These are phyloP conservation scores for Passer domesticus DNA, from an alignment of 2,113 vertebrate genomes.

Conservation along the genomic window DNA sequence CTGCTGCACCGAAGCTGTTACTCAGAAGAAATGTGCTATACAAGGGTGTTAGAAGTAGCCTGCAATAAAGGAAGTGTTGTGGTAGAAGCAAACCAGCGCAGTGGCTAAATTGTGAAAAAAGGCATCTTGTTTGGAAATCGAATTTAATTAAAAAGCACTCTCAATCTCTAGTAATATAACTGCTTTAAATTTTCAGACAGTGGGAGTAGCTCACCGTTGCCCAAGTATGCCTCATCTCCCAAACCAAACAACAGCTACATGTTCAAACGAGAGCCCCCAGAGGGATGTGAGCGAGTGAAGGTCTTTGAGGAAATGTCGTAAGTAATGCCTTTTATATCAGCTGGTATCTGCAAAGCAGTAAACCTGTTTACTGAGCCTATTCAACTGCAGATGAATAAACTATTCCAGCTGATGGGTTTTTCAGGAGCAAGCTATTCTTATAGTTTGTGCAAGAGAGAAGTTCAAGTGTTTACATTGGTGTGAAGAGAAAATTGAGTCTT, in stretches of 20 bases:
- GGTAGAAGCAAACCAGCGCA: conserved; percentile 30
- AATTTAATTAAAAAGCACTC: conserved; percentile 71
- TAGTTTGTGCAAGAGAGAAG: conserved; percentile 55
- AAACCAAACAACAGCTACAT: conserved; percentile 99
- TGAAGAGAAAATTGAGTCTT: conserved; percentile 45
- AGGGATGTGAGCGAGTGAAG: conserved; percentile 97
- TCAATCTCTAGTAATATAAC: conserved; percentile 82
- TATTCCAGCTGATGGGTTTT: conserved; percentile 76
- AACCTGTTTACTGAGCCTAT: conserved; percentile 71
- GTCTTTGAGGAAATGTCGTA: conserved; percentile 97
- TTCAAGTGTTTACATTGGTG: conserved; percentile 36
- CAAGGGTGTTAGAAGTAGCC: conserved; percentile 49
- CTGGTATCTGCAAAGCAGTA: conserved; percentile 76
- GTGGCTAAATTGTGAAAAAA: conserved; percentile 57
- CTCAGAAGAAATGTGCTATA: conserved; percentile 54
- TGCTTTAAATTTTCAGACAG: conserved; percentile 87
- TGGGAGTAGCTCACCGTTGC: conserved; percentile 93
- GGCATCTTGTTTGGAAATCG: conserved; percentile 75
- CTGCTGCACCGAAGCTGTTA: conserved; percentile 43
- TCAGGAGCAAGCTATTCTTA: conserved; percentile 64
- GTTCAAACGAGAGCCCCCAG: conserved; percentile 98
- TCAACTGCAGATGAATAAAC: conserved; percentile 76
- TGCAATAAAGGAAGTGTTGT: conserved; percentile 45
- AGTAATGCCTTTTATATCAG: conserved; percentile 81
- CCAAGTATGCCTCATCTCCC: conserved; percentile 95